Percentiles rank a stretch among this genome's conserved stretches.
These are phyloP conservation scores for Rhea pennata DNA, from an alignment of 2,113 vertebrate species.

Conservation along the genomic window DNA sequence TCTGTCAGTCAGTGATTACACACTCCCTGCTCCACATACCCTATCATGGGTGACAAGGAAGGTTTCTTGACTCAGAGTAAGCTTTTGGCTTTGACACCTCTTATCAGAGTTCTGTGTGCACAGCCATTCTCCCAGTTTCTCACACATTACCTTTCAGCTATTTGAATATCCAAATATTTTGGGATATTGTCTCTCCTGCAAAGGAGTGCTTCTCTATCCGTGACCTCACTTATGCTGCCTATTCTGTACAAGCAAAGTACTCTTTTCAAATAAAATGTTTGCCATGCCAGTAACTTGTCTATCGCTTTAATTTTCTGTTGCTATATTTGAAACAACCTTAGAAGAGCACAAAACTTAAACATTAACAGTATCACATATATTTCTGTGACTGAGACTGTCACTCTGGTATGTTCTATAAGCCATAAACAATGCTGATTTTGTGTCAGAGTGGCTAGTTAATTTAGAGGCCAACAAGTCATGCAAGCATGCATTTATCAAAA, in stretches of 20 bases:
- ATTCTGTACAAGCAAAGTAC: neutral
- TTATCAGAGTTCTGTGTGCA: neutral
- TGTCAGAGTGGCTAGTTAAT: neutral
- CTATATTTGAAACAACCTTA: neutral
- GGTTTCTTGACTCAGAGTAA: neutral
- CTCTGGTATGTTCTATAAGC: neutral
- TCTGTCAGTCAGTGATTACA: neutral
- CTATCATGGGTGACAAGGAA: neutral
- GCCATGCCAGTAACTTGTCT: neutral
- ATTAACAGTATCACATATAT: neutral
- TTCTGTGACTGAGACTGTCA: neutral
- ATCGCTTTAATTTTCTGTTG: neutral
- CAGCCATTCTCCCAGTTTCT: neutral
- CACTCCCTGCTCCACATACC: neutral
- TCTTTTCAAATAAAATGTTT: neutral
- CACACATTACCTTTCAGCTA: neutral
- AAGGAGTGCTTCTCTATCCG: neutral
- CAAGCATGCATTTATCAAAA: neutral
- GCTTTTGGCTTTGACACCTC: neutral
- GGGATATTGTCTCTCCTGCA: neutral
- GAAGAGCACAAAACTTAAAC: neutral
- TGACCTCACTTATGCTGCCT: neutral
- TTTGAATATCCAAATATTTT: neutral
- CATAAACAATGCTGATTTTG: neutral
- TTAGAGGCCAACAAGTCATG: neutral